Conservation (phyloP, 2,797 vertebrate genomes). For the Austrolebias charrua region DNA sequence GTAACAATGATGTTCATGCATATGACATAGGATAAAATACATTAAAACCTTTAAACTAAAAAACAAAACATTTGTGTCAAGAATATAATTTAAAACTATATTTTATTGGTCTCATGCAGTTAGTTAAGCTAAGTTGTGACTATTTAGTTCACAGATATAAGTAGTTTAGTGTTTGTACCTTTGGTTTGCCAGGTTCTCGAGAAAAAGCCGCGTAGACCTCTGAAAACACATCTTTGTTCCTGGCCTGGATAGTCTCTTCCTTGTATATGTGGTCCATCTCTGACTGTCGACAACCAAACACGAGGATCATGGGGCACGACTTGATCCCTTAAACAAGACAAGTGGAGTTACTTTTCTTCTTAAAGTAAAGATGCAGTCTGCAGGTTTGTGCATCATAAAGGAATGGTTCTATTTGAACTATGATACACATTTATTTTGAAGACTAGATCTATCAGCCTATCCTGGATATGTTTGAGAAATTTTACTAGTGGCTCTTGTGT, state of each 20-base stretch:
- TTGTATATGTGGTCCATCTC: constrained; percentile 97
- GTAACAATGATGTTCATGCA: no score
- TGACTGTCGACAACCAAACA: constrained; percentile 96
- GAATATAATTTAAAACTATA: no score
- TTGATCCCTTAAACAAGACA: constrained; percentile 80
- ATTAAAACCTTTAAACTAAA: no score
- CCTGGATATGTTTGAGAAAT: constrained; percentile 10
- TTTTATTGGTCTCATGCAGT: no score
- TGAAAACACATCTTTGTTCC: constrained; percentile 91
- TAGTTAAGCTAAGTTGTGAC: no score
- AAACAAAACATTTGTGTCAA: no score
- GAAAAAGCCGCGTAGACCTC: constrained; percentile 96
- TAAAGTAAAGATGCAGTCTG: neutral
- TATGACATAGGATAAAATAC: no score
- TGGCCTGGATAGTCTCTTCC: constrained; percentile 92
- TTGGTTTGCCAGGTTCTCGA: constrained; percentile 96
- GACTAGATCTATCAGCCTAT: neutral
- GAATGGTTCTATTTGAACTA: neutral
- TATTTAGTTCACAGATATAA: neutral
- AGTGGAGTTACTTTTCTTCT: neutral
- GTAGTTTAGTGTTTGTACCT: constrained; percentile 76
- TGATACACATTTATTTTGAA: constrained; percentile 14
- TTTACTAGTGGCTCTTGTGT: neutral
- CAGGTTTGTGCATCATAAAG: neutral
- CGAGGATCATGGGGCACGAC: constrained; percentile 91